Evolutionary conservation across 2,797 vertebrate species (phyloP).

Genomic region (Hafferia zeledoni): DNA sequence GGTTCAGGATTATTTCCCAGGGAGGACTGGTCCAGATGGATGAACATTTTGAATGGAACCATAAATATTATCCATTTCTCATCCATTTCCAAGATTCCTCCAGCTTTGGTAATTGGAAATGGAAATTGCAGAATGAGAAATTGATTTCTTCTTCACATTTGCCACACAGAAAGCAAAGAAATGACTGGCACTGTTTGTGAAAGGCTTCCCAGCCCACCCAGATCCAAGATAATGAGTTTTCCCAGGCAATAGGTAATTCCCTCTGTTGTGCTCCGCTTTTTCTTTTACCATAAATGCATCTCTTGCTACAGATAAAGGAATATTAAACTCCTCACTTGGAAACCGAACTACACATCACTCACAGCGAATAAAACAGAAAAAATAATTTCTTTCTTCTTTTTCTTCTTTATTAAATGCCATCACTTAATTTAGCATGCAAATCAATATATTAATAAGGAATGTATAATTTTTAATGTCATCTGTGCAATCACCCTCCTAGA

Average conservation of each 20-base stretch:
- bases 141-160: constrained; percentile 49
- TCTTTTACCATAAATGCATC: not conserved
- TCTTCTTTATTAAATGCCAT: constrained; percentile 52
- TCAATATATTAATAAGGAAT: constrained; percentile 63
- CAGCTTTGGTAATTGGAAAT: constrained; percentile 49
- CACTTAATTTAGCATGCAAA: constrained; percentile 67
- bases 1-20: constrained; percentile 15
- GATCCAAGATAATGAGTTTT: constrained; percentile 21
- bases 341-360: constrained; percentile 10
- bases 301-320: constrained; percentile 20
- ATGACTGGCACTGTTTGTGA: not conserved
- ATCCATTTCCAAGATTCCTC: constrained; percentile 7
- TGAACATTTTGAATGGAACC: constrained; percentile 39
- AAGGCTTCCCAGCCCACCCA: constrained; percentile 25
- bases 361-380: constrained; percentile 18
- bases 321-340: constrained; percentile 25
- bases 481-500: constrained; percentile 48
- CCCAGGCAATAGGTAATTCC: not conserved
- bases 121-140: constrained; percentile 50
- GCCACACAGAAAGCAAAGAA: constrained; percentile 14
- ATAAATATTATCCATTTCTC: constrained; percentile 44
- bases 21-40: not conserved
- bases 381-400: not conserved
- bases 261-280: not conserved
- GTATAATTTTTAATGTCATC: constrained; percentile 58